Base-by-base conservation (phyloP, 2,797 vertebrate genomes). In the Periparus ater region DNA sequence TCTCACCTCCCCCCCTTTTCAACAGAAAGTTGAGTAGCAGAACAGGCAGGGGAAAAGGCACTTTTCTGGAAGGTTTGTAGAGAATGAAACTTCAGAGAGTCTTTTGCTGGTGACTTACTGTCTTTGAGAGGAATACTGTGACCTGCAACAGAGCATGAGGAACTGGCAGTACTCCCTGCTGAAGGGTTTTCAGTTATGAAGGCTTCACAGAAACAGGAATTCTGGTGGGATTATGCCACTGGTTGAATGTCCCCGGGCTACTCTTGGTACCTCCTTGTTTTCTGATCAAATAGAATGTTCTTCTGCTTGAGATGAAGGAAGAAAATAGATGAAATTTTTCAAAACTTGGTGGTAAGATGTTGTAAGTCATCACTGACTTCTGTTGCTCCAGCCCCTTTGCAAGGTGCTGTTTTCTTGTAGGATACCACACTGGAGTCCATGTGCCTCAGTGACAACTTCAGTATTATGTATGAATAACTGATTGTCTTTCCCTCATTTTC, bases 21-120 rank as follows among this genome's bases (percentile, higher is more conserved):
- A 72, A 26, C 11, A 82, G 60, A 20, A 74, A 67, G 16, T 6
- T 6, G 5, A 71, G 21, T 29, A 67, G 55, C 18, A 44, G 68
- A 76, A 65, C 10, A 73, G 0, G 0, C 63, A 25, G 25, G 26
- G 40, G 25, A 2, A 63, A 71, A 82, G 16, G 36, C 7, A 32
- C 1, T 77, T 61, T 67, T 17, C 51, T 61, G 11, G 2, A 58
- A 77, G 13, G 40, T 44, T 45, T 36, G 6, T 45, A 45, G 40
- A 61, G 25, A 60, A 55, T 20, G 9, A 62, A 23, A 32, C 51
- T 84, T 89, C 12, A 20, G 19, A 45, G 25, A 20, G 12, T 20
- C 30, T 66, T 81, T 86, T 78, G 20, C 34, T 82, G 30, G 13
- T 77, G 53, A 16, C 10, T 54, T 45, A 9, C 23, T 71, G 8